Evolutionary conservation across 2,888 invertebrate species (phyloP).

Genomic region (Orthosia cruda): DNA sequence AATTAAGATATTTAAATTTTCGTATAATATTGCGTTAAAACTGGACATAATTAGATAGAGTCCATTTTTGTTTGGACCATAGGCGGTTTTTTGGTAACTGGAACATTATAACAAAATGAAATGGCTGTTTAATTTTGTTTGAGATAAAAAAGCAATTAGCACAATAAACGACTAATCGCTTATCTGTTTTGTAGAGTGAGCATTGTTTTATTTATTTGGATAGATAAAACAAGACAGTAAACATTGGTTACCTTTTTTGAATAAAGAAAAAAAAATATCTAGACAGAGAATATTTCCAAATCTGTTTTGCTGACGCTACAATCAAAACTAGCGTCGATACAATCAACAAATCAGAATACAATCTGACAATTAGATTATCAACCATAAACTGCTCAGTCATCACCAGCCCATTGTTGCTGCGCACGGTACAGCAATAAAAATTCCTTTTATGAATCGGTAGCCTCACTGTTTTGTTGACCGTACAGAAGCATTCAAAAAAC

Average conservation of each 20-base stretch:
- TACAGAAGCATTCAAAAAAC: conserved; percentile 69
- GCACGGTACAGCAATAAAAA: conserved; percentile 76
- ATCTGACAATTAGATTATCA: conserved; percentile 89
- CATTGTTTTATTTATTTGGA: too few species aligned
- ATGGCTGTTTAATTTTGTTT: neutral
- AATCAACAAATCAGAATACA: conserved; percentile 85
- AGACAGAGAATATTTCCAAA: neutral
- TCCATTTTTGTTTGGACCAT: conserved; percentile 19
- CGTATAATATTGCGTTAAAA: conserved; percentile 29
- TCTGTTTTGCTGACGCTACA: conserved; percentile 74
- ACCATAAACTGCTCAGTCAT: conserved; percentile 82
- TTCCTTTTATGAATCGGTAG: conserved; percentile 76
- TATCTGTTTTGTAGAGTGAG: too few species aligned
- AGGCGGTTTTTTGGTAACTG: conserved; percentile 16
- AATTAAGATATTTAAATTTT: conserved; percentile 26
- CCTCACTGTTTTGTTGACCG: conserved; percentile 77
- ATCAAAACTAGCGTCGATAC: conserved; percentile 74
- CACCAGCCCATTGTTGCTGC: conserved; percentile 79
- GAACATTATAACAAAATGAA: neutral
- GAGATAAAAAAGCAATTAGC: conserved; percentile 3
- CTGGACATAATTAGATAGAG: conserved; percentile 23
- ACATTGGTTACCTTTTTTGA: too few species aligned
- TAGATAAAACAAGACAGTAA: too few species aligned
- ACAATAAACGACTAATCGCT: too few species aligned
- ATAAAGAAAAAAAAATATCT: neutral